Evolutionary conservation across 2,888 invertebrate species (phyloP).

Genomic region (Linnaemya vulpina): DNA sequence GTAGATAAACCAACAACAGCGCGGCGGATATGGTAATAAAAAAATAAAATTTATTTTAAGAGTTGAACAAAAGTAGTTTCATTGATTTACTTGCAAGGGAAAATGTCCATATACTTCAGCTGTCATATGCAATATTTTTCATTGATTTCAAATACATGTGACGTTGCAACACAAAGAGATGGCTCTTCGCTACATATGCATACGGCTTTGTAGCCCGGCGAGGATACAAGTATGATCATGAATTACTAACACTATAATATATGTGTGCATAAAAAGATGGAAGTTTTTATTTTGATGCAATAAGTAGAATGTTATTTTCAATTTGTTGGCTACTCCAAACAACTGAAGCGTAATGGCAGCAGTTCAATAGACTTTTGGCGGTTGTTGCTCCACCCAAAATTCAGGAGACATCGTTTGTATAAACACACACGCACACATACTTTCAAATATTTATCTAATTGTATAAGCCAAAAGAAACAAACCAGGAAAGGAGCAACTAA

Average conservation of each 20-base stretch:
- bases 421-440: conserved; percentile 29
- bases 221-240: conserved; percentile 31
- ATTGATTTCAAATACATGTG: conserved; percentile 53
- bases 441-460: no score
- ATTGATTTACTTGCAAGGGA: conserved; percentile 53
- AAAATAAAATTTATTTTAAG: neutral
- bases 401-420: conserved; percentile 13
- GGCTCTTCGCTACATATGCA: neutral
- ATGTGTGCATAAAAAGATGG: neutral
- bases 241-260: conserved; percentile 44
- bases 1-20: neutral
- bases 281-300: conserved; percentile 38
- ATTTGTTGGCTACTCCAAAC: conserved; percentile 69
- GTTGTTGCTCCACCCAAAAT: conserved; percentile 41
- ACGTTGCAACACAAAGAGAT: conserved; percentile 18
- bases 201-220: neutral
- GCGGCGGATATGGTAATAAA: neutral
- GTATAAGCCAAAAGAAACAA: conserved; percentile 1
- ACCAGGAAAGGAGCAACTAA: conserved; percentile 29
- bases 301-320: conserved; percentile 65
- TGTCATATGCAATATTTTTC: conserved; percentile 62
- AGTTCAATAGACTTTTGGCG: conserved; percentile 78
- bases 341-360: conserved; percentile 80
- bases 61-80: conserved; percentile 43
- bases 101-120: conserved; percentile 43